Evolutionary conservation across 1,140 invertebrate genomes (phyloP).

Genomic region (Halesus radiatus): DNA sequence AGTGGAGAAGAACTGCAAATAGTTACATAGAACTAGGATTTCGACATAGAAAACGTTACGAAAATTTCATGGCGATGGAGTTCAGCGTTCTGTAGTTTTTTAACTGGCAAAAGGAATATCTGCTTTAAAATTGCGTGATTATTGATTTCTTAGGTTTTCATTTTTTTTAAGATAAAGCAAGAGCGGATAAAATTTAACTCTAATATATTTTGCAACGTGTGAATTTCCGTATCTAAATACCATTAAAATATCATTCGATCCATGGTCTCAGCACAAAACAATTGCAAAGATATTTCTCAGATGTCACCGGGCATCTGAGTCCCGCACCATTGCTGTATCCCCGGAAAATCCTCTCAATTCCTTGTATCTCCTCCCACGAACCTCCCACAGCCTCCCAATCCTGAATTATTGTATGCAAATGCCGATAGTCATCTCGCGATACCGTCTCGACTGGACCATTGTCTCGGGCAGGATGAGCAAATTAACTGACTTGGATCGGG

Average conservation of each 20-base stretch:
- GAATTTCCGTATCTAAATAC: too few species aligned
- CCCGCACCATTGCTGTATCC: not conserved
- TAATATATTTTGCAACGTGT: too few species aligned
- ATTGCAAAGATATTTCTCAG: not conserved
- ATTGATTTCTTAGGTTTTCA: too few species aligned
- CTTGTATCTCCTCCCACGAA: not conserved
- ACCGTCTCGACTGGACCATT: constrained; percentile 27
- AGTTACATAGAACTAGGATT: too few species aligned
- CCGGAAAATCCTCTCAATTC: not conserved
- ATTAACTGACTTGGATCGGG: constrained; percentile 15
- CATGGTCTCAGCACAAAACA: not conserved
- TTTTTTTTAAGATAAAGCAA: too few species aligned
- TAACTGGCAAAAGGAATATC: too few species aligned
- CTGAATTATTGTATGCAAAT: constrained; percentile 57
- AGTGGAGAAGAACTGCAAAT: too few species aligned
- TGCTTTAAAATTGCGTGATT: too few species aligned
- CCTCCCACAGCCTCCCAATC: constrained; percentile 16
- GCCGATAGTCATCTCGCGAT: constrained; percentile 29
- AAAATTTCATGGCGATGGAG: too few species aligned
- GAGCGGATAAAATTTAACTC: too few species aligned
- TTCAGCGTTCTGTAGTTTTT: too few species aligned
- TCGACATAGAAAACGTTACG: too few species aligned
- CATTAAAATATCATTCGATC: not conserved
- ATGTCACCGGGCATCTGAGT: not conserved
- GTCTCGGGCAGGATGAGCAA: constrained; percentile 1